Evolutionary conservation across 2,888 invertebrate genomes (phyloP), one percentile per base, ranked within the genome.

Genomic region (Coenonympha glycerion): DNA sequence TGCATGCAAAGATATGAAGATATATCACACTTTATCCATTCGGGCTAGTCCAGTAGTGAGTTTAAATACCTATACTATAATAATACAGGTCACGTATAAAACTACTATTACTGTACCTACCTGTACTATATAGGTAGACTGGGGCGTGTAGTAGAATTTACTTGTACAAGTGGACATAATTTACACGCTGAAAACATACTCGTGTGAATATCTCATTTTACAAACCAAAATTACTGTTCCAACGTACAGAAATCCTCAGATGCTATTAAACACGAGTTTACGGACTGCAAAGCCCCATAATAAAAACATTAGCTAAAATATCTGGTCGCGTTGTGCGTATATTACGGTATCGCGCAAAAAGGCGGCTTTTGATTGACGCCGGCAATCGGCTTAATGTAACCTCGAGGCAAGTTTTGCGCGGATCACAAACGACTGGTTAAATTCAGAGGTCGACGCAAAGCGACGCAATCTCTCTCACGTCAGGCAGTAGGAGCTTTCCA

Each of bases 361-460:
- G 77, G 77, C 76, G 70, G 72, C 76, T 76, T 85, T 83, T 86
- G 86, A 86, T 85, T 85, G 86, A 86, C 81, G 84, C 79, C 61
- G 65, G 84, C 85, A 86, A 86, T 87, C 82, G 81, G 76, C 85
- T 82, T 86, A 85, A 86, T 87, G 86, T 84, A 82, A 81, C 84
- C 83, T 81, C 77, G 73, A 76, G 77, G 82, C 79, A 85, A 85
- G 81, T 86, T 86, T 77, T 79, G 74, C 74, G 74, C 73, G 73
- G 69, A 73, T 59, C 79, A 81, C 79, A 82, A 82, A 80, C 79
- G 82, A 76, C 77, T 82, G 83, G 83, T 84, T 84, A 83, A 84
- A 86, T 83, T 85, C 75, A 69, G 79, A 83, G 84, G 84, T 81
- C 84, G 81, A 77, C 81, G 82, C 74, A 83, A 85, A 85, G 71